Evolutionary conservation across 2,113 vertebrate species (phyloP).

Genomic region (Uria lomvia): DNA sequence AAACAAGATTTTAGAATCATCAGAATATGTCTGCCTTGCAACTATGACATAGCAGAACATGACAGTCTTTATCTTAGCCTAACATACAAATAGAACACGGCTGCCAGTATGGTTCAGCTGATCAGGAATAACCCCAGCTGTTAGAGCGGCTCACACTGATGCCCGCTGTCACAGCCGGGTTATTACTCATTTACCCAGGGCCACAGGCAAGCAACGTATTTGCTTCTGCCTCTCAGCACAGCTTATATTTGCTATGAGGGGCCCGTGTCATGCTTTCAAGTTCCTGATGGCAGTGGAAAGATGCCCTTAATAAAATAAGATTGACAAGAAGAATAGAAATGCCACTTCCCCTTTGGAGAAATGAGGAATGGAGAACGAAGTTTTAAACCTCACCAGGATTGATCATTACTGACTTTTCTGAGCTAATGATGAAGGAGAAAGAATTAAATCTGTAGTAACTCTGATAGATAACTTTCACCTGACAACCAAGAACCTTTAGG

Average conservation of each 20-base stretch:
- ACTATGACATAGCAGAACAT: background rate
- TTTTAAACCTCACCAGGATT: background rate
- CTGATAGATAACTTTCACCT: background rate
- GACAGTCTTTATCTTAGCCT: background rate
- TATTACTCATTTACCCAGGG: background rate
- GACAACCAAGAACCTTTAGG: background rate
- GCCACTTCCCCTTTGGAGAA: background rate
- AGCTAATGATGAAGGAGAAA: background rate
- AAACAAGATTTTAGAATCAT: background rate
- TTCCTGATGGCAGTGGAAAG: background rate
- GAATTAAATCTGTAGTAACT: background rate
- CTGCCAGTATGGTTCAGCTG: background rate
- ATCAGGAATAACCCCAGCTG: background rate
- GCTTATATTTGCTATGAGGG: background rate
- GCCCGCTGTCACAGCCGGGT: background rate
- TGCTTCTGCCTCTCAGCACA: background rate
- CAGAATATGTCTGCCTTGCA: background rate
- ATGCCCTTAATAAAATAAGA: background rate
- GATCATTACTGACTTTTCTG: background rate
- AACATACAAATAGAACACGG: accelerated
- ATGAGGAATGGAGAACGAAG: background rate
- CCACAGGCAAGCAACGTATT: background rate
- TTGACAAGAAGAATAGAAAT: background rate
- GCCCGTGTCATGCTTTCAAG: background rate
- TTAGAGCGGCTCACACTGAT: background rate